Evolutionary conservation across 2,888 invertebrate species (phyloP), one percentile per base, ranked within the genome.

Genomic region (Elysia crispata): DNA sequence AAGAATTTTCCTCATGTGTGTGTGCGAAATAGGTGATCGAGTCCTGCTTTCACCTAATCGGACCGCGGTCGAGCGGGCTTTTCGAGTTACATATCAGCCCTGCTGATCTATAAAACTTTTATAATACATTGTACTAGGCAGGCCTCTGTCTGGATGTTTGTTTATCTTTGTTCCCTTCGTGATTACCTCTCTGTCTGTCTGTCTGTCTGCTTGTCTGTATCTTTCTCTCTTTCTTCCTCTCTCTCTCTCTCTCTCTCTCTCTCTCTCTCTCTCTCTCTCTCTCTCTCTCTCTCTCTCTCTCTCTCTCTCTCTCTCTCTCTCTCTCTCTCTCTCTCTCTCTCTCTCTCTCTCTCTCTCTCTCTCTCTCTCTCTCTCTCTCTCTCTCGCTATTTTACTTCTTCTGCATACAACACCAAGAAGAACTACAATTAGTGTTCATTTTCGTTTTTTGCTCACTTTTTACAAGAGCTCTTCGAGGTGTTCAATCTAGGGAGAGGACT

Each of bases 241-340:
- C 18, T 64, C 64, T 64, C 15, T 64, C 64, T 64, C 15, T 64
- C 64, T 64, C 15, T 64, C 64, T 54, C 18, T 54, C 54, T 13
- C 13, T 54, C 13, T 67, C 13, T 54, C 54, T 54, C 13, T 54
- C 20, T 54, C 20, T 13, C n/a, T 13, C n/a, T 41, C n/a, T n/a
- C 49, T 13, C 49, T 28, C 11, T 60, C 60, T 28, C 33, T 60
- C 75, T n/a, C n/a, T 62, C 74, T 13, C 13, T 74, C 74, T 5
- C 49, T 20, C 20, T 20, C 33, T 72, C 72, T 72, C 33, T 49
- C 1, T 41, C 33, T n/a, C 15, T n/a, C 18, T 20, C n/a, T 33
- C 13, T 72, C 50, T 41, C 5, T 74, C 74, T 74, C 54, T 74
- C 74, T 74, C 54, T 74, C 74, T 74, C 54, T 74, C 74, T 74